Base-by-base conservation (phyloP, 1,140 invertebrate genomes). In the Drosophila kikkawai region DNA sequence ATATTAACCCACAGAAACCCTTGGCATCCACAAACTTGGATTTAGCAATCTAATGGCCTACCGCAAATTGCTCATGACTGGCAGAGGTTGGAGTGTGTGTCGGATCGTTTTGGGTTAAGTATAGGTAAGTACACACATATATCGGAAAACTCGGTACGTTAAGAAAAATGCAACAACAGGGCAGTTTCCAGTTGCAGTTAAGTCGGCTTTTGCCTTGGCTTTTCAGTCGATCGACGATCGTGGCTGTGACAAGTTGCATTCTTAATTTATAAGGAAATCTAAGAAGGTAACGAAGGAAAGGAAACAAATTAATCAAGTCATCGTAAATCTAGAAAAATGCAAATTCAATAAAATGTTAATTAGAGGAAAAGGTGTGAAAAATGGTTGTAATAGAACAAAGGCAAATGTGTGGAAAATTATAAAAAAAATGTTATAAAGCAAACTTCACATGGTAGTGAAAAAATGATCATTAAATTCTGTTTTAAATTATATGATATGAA, bases 181-280 rank as follows among this genome's bases (percentile, higher is more conserved):
- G 68, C 71, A 61, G 48, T 42, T 34, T 75, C n/a, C 36, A 67
- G 29, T 66, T 57, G 61, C 57, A 79, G 67, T 32, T 29, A 61
- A 60, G 61, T 73, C 39, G 37, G 19, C 13, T 34, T 2, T 51
- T 64, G 47, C 60, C 51, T 64, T 63, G 26, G 51, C 70, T 48
- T 79, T 79, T 82, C 56, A 87, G 83, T 87, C 55, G 74, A 58
- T 32, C 76, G 36, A 37, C 60, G 53, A 80, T 76, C 68, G 76
- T 70, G 57, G 50, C 68, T 61, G 50, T 66, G 76, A 65, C 76
- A 45, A 80, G 84, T 88, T 88, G 76, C 44, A 50, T 64, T 64
- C 44, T 34, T 17, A 36, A 34, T 42, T 41, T 17, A 19, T 17
- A 12, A 29, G 74, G 51, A 32, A 58, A 17, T 39, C 32, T 22